Percentiles rank a stretch among this genome's conserved stretches.
These are phyloP conservation scores for Caerostris extrusa DNA, from an alignment of 1,140 invertebrate genomes.

Conservation along the genomic window DNA sequence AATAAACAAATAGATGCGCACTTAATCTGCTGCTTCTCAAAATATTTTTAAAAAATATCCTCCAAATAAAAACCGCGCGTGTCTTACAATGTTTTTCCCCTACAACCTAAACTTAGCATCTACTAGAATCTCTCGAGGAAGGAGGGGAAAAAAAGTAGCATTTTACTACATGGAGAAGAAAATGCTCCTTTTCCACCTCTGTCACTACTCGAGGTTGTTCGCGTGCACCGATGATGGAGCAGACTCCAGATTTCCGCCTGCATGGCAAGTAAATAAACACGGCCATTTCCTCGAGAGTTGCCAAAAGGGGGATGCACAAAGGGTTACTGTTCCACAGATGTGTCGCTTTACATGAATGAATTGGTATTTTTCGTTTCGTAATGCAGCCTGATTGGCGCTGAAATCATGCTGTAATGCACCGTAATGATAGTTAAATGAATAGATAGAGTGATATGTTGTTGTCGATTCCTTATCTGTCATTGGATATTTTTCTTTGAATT, in stretches of 20 bases:
- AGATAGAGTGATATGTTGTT: not conserved
- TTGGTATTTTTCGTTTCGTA: not conserved
- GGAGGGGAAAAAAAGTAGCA: not conserved
- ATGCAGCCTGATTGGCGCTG: not conserved
- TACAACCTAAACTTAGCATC: not conserved
- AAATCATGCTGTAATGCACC: not conserved
- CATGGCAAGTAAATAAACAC: slow-evolving; percentile 32
- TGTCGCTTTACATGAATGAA: slow-evolving; percentile 36
- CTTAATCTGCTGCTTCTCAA: not conserved
- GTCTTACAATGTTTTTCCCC: not conserved
- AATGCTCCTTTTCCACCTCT: not conserved
- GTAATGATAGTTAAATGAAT: not conserved
- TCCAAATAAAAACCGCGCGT: not conserved
- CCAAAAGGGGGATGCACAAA: not conserved
- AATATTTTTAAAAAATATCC: not conserved
- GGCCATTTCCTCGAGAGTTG: not conserved
- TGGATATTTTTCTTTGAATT: not conserved
- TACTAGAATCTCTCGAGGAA: not conserved
- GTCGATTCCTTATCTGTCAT: not conserved
- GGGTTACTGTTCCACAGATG: not conserved
- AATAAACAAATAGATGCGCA: not conserved
- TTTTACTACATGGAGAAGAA: not conserved
- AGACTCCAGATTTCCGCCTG: slow-evolving; percentile 48
- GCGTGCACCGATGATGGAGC: not conserved
- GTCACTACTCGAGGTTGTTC: not conserved